Evolutionary conservation across 2,797 vertebrate genomes (phyloP).

Genomic region (Hippoglossus hippoglossus): DNA sequence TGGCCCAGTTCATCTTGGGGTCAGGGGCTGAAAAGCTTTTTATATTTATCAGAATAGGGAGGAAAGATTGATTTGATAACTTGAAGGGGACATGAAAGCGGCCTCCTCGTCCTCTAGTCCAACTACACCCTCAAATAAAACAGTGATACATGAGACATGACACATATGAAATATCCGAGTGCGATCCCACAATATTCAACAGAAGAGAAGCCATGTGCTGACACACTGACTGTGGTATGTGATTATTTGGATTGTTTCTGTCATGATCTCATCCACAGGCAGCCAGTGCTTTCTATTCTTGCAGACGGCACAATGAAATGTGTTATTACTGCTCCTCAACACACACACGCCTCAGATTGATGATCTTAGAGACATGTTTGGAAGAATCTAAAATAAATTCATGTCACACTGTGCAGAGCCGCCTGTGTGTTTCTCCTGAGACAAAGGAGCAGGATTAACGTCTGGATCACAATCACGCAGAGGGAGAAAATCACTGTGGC

Average conservation of each 20-base stretch:
- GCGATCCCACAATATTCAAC: background rate
- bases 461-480: conserved; percentile 14
- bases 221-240: conserved; percentile 53
- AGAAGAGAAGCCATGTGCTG: conserved; percentile 23
- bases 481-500: conserved; percentile 17
- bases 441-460: background rate
- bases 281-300: conserved; percentile 2
- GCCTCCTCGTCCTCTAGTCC: background rate
- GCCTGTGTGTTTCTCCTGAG: background rate
- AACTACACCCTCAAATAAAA: conserved; percentile 39
- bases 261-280: conserved; percentile 35
- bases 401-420: background rate
- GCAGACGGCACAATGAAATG: conserved; percentile 5
- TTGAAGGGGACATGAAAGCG: background rate
- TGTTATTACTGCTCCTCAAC: conserved; percentile 6
- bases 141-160: conserved; percentile 21
- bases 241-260: conserved; percentile 32
- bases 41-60: background rate
- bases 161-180: conserved; percentile 8
- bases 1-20: no score
- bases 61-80: background rate
- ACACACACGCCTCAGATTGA: background rate
- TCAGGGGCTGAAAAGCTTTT: no score
- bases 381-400: background rate
- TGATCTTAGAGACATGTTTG: background rate